phyloP scores from a whole-genome alignment of 2,113 vertebrate genomes.

The Camelus bactrianus region DNA sequence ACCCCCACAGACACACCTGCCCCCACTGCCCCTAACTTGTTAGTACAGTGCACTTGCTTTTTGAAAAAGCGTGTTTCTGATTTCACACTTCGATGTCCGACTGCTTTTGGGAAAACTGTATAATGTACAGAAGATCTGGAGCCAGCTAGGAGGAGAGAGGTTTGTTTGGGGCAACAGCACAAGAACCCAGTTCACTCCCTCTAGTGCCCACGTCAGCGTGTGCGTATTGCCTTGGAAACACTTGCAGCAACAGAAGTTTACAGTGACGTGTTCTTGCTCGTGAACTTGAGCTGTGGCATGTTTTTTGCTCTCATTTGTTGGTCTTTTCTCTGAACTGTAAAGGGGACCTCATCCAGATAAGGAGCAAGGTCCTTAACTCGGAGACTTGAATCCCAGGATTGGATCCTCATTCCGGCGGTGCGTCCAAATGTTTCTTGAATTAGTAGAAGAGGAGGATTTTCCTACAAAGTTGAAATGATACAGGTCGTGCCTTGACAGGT shows the following conservation, averaged over 20 bases:
- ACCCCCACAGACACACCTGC: background rate
- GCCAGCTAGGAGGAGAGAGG: slow-evolving; percentile 76
- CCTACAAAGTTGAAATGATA: rapidly evolving
- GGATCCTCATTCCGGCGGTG: background rate
- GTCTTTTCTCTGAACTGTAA: background rate
- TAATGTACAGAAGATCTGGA: slow-evolving; percentile 78
- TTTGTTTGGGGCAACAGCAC: slow-evolving; percentile 80
- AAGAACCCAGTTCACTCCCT: slow-evolving; percentile 34
- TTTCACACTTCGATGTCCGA: slow-evolving; percentile 85
- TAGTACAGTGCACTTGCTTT: slow-evolving; percentile 76
- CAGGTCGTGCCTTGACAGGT: background rate
- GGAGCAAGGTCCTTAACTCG: background rate
- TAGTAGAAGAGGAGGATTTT: background rate
- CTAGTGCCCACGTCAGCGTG: background rate
- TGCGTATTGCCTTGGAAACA: background rate
- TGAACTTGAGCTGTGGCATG: background rate
- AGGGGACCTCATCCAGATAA: background rate
- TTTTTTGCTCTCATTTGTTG: background rate
- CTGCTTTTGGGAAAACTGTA: slow-evolving; percentile 80
- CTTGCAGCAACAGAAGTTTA: background rate
- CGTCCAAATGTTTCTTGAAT: background rate
- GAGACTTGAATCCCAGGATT: background rate
- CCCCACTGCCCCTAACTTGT: background rate
- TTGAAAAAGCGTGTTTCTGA: slow-evolving; percentile 82
- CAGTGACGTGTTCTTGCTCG: background rate